Base-by-base conservation (phyloP, 2,113 vertebrate species). In the Cygnus buccinator region DNA sequence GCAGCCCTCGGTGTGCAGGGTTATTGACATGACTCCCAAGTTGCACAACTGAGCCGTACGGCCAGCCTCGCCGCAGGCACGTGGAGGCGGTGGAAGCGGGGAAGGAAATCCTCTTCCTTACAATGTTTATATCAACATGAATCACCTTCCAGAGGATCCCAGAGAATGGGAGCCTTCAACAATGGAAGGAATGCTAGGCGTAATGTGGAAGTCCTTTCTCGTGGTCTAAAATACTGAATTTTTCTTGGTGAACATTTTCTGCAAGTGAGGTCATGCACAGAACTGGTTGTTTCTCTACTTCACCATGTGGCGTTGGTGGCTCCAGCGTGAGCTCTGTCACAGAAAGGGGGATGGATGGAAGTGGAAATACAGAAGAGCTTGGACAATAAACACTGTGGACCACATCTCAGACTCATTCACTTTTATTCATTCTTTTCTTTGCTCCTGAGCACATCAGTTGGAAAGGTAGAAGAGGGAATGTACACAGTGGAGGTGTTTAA, bases 171-270 rank as follows among this genome's bases (percentile, higher is more conserved):
- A 37, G 14, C 59, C 37, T 73, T 46, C 41, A 59, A 5, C 41
- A 67, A 25, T 2, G 1, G 37, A 23, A 63, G 66, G 52, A 44
- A 25, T 44, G 12, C 1, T 8, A 26, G 9, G 37, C 0, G 7
- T n/a, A 41, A 31, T 33, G 58, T 3, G 62, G n/a, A 71, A 33
- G 61, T 43, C 1, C 0, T 29, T 48, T 70, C 39, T 61, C 5
- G 0, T 3, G 12, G 43, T 0, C 0, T 14, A 4, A 22, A 76
- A 19, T 1, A 0, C 5, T 57, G 31, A 33, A 0, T 25, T 15
- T 59, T 46, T 35, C 41, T 75, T 35, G 23, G 8, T n/a, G 26
- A 7, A 4, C 4, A 2, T 33, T 73, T 71, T 50, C 39, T 55
- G 43, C 2, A 4, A 29, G 26, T 2, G 1, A n/a, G n/a, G 52